A percentile compares a stretch with the other conserved stretches of the same genome.
Conservation (phyloP, 2,797 vertebrate genomes). For the Darevskia nairensis region DNA sequence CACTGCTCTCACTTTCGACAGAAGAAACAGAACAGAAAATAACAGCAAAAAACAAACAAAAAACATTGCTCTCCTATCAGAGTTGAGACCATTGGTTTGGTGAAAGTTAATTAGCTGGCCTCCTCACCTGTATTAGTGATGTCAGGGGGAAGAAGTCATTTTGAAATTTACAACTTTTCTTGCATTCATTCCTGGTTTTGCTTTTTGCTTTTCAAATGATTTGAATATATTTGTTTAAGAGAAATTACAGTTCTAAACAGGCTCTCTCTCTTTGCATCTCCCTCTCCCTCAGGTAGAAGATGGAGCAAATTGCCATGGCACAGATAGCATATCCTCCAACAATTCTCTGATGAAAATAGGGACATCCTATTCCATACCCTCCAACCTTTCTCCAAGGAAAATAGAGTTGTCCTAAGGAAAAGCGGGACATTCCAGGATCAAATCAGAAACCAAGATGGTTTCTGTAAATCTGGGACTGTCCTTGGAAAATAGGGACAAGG, state of each 20-base stretch:
- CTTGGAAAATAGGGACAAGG: no score
- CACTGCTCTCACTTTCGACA: conserved; percentile 30
- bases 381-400: no score
- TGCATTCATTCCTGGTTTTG: not conserved
- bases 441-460: no score
- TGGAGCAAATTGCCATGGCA: no score
- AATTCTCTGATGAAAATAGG: no score
- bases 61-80: not conserved
- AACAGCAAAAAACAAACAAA: not conserved
- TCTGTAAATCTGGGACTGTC: no score
- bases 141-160: not conserved
- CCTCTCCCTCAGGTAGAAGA: no score
- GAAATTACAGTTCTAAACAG: not conserved
- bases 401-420: no score
- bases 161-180: conserved; percentile 13
- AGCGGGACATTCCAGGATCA: no score
- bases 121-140: not conserved
- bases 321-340: no score
- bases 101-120: not conserved
- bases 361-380: no score
- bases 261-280: not conserved
- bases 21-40: not conserved
- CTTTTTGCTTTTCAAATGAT: not conserved
- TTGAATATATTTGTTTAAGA: not conserved
- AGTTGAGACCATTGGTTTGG: not conserved